phyloP scores from a whole-genome alignment of 2,797 vertebrate genomes.

The Gymnoscopelus braueri region DNA sequence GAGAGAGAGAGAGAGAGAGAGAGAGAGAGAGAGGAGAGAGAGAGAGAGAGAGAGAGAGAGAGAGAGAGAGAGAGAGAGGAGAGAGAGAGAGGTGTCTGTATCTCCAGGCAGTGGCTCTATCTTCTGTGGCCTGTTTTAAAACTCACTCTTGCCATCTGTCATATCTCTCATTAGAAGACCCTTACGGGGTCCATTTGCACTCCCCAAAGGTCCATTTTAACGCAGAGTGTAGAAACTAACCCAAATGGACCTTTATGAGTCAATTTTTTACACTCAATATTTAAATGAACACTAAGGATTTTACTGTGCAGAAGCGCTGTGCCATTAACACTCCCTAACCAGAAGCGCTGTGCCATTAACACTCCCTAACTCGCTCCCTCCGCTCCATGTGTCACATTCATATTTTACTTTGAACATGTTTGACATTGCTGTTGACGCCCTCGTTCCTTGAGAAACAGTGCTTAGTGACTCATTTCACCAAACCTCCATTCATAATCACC shows the following conservation, averaged over 20 bases:
- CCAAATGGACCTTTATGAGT: too few species aligned
- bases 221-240: too few species aligned
- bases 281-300: not conserved
- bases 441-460: too few species aligned
- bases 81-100: slow-evolving; percentile 38
- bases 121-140: slow-evolving; percentile 64
- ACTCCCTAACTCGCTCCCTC: not conserved
- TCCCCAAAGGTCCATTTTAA: too few species aligned
- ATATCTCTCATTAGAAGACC: slow-evolving; percentile 52
- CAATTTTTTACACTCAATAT: too few species aligned
- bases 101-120: slow-evolving; percentile 59
- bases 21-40: slow-evolving; percentile 20
- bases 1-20: slow-evolving; percentile 8
- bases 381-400: not conserved
- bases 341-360: not conserved
- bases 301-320: not conserved
- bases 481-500: too few species aligned
- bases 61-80: slow-evolving; percentile 26
- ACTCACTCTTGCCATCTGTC: slow-evolving; percentile 76
- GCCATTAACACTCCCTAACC: not conserved
- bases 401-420: too few species aligned
- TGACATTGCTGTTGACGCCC: too few species aligned
- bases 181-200: slow-evolving; percentile 35
- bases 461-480: too few species aligned
- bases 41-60: slow-evolving; percentile 35